phyloP scores from a whole-genome alignment of 2,797 vertebrate species.

The Acanthiza pusilla region DNA sequence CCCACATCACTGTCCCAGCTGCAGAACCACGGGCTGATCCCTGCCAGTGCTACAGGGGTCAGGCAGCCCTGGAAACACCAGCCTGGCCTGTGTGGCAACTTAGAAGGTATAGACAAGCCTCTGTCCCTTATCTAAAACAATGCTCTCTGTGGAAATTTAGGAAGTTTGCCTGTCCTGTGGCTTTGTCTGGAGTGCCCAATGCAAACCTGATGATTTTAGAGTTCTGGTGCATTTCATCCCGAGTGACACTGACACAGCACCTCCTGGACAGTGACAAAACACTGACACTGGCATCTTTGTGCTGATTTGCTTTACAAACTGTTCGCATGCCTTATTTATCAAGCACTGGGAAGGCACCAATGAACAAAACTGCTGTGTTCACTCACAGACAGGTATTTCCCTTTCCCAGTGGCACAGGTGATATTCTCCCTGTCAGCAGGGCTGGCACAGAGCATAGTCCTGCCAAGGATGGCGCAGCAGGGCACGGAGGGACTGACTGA shows the following conservation, averaged over 20 bases:
- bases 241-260: not conserved
- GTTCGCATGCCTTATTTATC: not conserved
- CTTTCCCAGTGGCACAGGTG: rapidly evolving
- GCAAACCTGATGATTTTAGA: not conserved
- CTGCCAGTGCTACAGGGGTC: not conserved
- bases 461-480: not conserved
- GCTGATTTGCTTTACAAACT: not conserved
- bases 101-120: not conserved
- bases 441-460: too few species aligned
- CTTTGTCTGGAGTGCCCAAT: not conserved
- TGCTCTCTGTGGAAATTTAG: not conserved
- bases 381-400: not conserved
- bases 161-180: too few species aligned
- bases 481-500: not conserved
- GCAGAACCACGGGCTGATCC: not conserved
- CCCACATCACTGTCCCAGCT: not conserved
- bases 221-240: rapidly evolving
- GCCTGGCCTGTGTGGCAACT: not conserved
- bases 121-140: not conserved
- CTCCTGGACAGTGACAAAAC: not conserved
- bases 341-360: not conserved
- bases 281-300: not conserved
- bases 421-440: not conserved
- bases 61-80: not conserved
- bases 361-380: rapidly evolving